Evolutionary conservation across 2,113 vertebrate species (phyloP), one percentile per base, ranked within the genome.

Genomic region (Athene noctua): DNA sequence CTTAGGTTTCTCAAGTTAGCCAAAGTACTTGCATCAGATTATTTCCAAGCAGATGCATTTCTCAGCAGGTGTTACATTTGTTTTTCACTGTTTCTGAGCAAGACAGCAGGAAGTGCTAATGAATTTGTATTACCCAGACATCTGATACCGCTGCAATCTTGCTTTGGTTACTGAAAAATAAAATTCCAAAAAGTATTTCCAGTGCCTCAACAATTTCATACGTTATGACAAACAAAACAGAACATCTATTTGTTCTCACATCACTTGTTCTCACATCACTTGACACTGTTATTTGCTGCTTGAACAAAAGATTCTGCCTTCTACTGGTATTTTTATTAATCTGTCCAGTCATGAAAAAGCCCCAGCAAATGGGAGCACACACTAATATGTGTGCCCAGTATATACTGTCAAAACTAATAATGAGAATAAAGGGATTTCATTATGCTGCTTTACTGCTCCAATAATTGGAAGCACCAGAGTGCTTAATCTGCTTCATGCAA

Each of bases 51-150:
- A 98, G 97, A 97, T 97, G 97, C 95, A 58, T 85, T 97, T 97
- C 97, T 97, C 97, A 97, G 97, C 96, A 97, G 97, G 97, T 94
- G 95, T 95, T 97, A 96, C 96, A 97, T 98, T 97, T 96, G 95
- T 97, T 97, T 96, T 97, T 91, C 95, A 93, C 94, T 92, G 87
- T 96, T 97, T 97, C 96, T 95, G 90, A 91, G 96, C 94, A 95
- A 97, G 95, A 80, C 92, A 94, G 96, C 97, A 95, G 97, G 97
- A 97, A 97, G 84, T 86, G 81, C 90, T 97, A 96, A 92, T 94
- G 94, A 97, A 97, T 97, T 96, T 95, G 70, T 96, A 97, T 94
- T 94, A 96, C 78, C 94, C 96, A 96, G 91, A 93, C 95, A 97
- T 73, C 90, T 80, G 85, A 97, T 75, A 97, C 9, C 51, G 49